Evolutionary conservation across 2,888 invertebrate species (phyloP).

Genomic region (Sesia apiformis): DNA sequence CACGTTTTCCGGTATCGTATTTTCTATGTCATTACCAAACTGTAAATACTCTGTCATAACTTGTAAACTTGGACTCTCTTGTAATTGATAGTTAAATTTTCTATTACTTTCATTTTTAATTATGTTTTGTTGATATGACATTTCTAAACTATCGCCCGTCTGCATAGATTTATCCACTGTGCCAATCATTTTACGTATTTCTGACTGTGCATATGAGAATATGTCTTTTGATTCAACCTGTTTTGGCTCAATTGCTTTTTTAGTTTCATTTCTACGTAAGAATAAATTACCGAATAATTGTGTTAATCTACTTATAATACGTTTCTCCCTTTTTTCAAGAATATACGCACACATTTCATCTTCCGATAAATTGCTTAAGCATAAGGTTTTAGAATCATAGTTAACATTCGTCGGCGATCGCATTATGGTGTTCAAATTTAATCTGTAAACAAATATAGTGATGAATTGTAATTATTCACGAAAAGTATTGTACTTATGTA

Average conservation of each 20-base stretch:
- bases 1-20: background rate
- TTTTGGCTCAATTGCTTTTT: background rate
- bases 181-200: conserved; percentile 30
- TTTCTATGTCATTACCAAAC: too few species aligned
- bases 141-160: conserved; percentile 47
- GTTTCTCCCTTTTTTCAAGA: conserved; percentile 6
- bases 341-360: conserved; percentile 12
- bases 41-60: too few species aligned
- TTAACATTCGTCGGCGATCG: conserved; percentile 42
- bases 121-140: conserved; percentile 9
- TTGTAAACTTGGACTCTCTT: too few species aligned
- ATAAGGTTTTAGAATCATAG: conserved; percentile 17
- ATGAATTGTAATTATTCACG: background rate
- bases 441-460: conserved; percentile 28
- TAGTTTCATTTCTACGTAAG: background rate
- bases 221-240: background rate
- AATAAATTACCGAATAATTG: background rate
- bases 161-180: conserved; percentile 33
- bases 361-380: conserved; percentile 20
- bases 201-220: conserved; percentile 30
- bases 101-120: conserved; percentile 5
- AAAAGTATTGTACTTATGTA: background rate
- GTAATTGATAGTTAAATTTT: conserved; percentile 7
- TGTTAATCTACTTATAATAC: background rate
- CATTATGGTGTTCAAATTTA: conserved; percentile 51